Evolutionary conservation across 2,113 vertebrate genomes (phyloP).

Genomic region (Aleadryas rufinucha): DNA sequence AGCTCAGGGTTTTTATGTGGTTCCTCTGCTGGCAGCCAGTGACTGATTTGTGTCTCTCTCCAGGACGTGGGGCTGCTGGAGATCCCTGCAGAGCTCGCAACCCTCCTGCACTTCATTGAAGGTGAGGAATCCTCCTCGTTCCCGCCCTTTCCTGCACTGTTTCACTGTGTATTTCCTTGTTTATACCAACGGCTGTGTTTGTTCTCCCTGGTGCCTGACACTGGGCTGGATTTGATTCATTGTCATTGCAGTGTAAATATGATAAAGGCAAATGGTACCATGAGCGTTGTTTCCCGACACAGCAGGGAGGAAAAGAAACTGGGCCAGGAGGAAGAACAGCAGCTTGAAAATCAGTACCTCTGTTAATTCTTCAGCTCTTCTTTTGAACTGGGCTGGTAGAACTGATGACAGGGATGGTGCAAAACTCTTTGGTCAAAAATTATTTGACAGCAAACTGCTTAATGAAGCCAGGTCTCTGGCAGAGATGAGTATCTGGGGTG

Average conservation of each 20-base stretch:
- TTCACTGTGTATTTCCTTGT: not conserved
- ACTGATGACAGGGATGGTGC: not conserved
- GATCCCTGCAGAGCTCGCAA: conserved; percentile 89
- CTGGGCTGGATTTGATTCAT: not conserved
- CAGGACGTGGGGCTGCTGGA: conserved; percentile 88
- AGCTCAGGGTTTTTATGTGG: not conserved
- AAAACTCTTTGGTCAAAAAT: not conserved
- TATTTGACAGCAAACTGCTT: not conserved
- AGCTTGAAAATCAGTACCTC: not conserved
- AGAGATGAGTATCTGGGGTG: not conserved
- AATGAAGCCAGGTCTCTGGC: not conserved
- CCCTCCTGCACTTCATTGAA: conserved; percentile 74
- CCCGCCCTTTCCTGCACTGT: not conserved
- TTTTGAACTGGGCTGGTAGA: not conserved
- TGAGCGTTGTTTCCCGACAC: not conserved
- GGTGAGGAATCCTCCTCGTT: conserved; percentile 65
- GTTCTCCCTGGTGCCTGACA: not conserved
- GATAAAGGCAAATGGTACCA: not conserved
- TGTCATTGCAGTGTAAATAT: not conserved
- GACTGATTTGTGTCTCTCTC: not conserved
- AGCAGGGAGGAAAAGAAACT: not conserved
- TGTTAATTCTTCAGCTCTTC: not conserved
- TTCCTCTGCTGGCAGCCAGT: not conserved
- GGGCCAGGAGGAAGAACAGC: not conserved
- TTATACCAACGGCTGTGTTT: not conserved